Conservation (phyloP, 2,888 invertebrate genomes). For the Ethmia dodecea region DNA sequence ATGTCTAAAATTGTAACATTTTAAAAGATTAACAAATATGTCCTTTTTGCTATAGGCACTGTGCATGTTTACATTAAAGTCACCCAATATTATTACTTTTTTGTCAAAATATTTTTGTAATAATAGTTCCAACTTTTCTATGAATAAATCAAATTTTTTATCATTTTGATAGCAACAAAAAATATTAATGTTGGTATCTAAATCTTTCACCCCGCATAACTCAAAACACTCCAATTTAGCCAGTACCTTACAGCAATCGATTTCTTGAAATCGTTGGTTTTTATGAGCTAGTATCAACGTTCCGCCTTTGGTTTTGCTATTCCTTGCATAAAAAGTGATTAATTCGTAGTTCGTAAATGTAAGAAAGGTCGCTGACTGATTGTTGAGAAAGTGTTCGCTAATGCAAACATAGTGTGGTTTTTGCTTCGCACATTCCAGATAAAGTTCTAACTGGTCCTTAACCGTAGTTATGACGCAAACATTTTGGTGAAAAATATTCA, state of each 20-base stretch:
- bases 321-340: neutral
- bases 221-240: neutral
- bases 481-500: constrained; percentile 2
- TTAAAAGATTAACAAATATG: neutral
- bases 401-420: constrained; percentile 4
- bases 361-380: neutral
- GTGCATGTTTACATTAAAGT: neutral
- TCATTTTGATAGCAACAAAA: constrained; percentile 2
- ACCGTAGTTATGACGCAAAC: constrained; percentile 3
- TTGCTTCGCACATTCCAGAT: neutral
- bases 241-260: neutral
- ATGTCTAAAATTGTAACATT: neutral
- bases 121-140: constrained; percentile 1
- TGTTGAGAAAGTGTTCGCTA: constrained; percentile 3
- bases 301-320: neutral
- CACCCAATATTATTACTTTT: neutral
- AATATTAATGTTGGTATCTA: neutral
- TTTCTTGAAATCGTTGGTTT: neutral
- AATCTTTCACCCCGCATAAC: constrained; percentile 2
- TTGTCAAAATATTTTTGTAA: constrained; percentile 1
- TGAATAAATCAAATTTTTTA: constrained; percentile 1
- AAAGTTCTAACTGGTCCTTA: constrained; percentile 2
- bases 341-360: neutral
- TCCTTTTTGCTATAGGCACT: neutral
- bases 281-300: neutral